Base-by-base conservation (phyloP, 2,113 vertebrate genomes). In the Nanorana parkeri region DNA sequence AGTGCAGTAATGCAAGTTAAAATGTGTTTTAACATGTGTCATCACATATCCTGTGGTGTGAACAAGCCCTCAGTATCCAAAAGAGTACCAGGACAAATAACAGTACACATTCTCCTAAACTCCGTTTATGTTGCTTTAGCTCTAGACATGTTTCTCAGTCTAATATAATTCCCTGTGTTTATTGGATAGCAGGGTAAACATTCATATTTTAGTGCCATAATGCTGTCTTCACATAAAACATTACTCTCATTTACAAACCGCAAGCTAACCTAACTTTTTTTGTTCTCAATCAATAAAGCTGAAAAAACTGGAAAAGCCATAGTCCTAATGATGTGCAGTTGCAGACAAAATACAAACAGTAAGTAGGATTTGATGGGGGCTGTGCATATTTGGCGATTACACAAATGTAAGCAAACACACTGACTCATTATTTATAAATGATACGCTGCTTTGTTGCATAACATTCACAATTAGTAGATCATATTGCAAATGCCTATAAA, bases 351-450 rank as follows among this genome's bases (percentile, higher is more conserved):
- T 24, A 73, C 58, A 73, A 26, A 21, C 61, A 65, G 13, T 74
- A 26, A 66, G 6, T 23, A 67, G 61, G 8, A 75, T 66, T 69
- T 60, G 15, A 60, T 58, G 47, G 32, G 47, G 32, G 29, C 68
- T 74, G 41, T 2, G 17, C 19, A 81, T 41, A 55, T 68, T 68
- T 41, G 10, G 64, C 58, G 64, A 54, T 36, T 52, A 75, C 26
- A 56, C 51, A 66, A 81, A 74, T 66, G 24, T 75, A 74, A 41
- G 69, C 71, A 75, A 75, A 67, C 71, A 74, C 63, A 73, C 36
- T 28, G 56, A 36, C 47, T 65, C 69, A 74, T 82, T 23, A 28
- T 65, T 75, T 75, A 75, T 75, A 75, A 65, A 81, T 66, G 68
- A 74, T 66, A 47, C 47, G 20, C 69, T 58, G 71, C 28, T 13